Conservation (phyloP, 2,797 vertebrate species). For the Danionella dracula region DNA sequence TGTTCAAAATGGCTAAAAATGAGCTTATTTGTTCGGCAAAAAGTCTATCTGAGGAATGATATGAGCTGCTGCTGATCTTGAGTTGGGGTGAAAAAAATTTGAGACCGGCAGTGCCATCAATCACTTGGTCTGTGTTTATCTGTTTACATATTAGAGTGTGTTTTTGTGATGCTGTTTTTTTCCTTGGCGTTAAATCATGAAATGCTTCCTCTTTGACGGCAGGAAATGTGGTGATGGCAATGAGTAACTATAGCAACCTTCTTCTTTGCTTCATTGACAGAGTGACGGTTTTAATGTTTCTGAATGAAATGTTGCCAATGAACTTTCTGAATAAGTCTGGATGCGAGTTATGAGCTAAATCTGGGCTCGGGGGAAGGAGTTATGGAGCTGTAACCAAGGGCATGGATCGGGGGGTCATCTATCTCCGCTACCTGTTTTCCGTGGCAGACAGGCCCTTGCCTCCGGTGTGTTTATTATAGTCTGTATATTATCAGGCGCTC, state of each 20-base stretch:
- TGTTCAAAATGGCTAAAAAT: not conserved
- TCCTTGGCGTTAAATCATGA: constrained; percentile 8
- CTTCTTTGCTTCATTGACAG: constrained; percentile 31
- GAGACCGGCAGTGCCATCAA: not conserved
- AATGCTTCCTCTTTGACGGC: constrained; percentile 14
- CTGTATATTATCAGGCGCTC: constrained; percentile 7
- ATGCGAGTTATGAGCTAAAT: constrained; percentile 36
- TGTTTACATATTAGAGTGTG: constrained; percentile 9
- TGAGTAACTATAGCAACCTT: constrained; percentile 41
- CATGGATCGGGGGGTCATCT: constrained; percentile 40
- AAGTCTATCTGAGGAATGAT: constrained; percentile 17
- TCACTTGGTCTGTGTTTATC: not conserved
- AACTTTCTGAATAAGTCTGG: constrained; percentile 31
- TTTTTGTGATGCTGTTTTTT: not conserved
- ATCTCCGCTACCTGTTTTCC: constrained; percentile 24
- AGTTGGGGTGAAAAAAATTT: not conserved
- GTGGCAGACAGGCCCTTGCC: not conserved
- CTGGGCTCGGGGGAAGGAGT: constrained; percentile 16
- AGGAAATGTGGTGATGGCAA: constrained; percentile 21
- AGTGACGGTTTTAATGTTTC: constrained; percentile 38
- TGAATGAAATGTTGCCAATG: constrained; percentile 38
- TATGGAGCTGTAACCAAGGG: constrained; percentile 38
- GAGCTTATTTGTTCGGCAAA: constrained; percentile 18
- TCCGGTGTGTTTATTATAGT: constrained; percentile 13
- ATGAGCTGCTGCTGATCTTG: constrained; percentile 1